phyloP scores from a whole-genome alignment of 2,113 vertebrate genomes.

The Mobula birostris region DNA sequence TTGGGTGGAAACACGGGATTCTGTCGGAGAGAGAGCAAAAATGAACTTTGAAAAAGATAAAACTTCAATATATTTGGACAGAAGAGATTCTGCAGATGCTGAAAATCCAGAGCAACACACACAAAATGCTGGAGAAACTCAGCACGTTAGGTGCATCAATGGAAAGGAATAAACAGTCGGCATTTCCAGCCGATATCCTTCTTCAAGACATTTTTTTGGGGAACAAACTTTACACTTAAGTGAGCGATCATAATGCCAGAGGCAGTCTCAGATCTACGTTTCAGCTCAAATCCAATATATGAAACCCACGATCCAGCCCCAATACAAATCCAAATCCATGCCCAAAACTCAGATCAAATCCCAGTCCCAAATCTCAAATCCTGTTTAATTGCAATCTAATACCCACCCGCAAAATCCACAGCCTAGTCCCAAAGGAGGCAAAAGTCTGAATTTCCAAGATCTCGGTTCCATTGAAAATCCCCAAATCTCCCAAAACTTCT shows the following conservation, averaged over 20 bases:
- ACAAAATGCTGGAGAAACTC: no score
- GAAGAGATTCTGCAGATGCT: no score
- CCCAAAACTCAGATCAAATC: neutral
- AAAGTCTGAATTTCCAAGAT: neutral
- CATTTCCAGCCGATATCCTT: no score
- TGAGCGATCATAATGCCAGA: neutral
- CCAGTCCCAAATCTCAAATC: neutral
- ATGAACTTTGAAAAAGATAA: neutral
- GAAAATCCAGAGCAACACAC: no score
- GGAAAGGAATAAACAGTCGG: no score
- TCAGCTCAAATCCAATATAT: no score
- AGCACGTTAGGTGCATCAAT: no score
- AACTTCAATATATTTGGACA: neutral
- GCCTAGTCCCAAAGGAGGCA: neutral
- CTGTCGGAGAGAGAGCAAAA: neutral
- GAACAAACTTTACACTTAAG: neutral
- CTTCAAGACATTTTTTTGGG: no score
- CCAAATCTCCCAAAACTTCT: neutral
- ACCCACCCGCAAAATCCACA: neutral
- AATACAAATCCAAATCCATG: neutral
- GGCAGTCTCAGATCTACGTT: neutral
- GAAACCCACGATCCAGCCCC: neutral
- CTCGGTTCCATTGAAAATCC: neutral
- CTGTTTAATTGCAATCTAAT: no score
- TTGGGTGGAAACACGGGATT: neutral